Conservation (phyloP, 1,140 invertebrate species). For the Cydia splendana region DNA sequence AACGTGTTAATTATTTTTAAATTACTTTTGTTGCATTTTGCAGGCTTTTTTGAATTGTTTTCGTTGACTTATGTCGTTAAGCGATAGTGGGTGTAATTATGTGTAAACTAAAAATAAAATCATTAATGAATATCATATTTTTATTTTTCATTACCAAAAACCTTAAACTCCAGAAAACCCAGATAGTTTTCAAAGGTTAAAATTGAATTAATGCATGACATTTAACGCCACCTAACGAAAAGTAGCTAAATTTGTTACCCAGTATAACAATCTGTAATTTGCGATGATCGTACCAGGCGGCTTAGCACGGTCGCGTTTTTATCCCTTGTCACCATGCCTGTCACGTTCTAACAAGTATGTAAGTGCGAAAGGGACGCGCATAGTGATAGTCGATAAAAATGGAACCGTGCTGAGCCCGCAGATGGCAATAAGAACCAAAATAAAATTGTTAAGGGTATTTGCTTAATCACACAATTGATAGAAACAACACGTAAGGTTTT, state of each 20-base stretch:
- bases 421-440: neutral
- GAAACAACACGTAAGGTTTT: no score
- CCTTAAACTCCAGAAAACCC: no score
- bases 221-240: neutral
- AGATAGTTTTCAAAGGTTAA: no score
- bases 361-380: no score
- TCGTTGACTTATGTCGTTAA: slow-evolving; percentile 45
- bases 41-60: slow-evolving; percentile 38
- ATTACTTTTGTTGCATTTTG: slow-evolving; percentile 41
- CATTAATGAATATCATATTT: slow-evolving; percentile 44
- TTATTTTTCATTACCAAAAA: neutral
- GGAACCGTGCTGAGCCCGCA: no score
- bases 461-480: neutral
- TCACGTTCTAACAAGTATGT: no score
- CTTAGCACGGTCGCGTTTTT: no score
- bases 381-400: no score
- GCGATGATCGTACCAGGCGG: neutral
- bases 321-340: no score
- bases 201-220: neutral
- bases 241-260: neutral
- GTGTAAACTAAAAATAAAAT: slow-evolving; percentile 59
- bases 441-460: neutral
- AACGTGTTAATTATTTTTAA: slow-evolving; percentile 28
- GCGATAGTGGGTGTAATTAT: slow-evolving; percentile 45
- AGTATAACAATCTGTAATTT: neutral